Evolutionary conservation across 2,888 invertebrate genomes (phyloP), one percentile per base, ranked within the genome.

Genomic region (Dinocampus coccinellae): DNA sequence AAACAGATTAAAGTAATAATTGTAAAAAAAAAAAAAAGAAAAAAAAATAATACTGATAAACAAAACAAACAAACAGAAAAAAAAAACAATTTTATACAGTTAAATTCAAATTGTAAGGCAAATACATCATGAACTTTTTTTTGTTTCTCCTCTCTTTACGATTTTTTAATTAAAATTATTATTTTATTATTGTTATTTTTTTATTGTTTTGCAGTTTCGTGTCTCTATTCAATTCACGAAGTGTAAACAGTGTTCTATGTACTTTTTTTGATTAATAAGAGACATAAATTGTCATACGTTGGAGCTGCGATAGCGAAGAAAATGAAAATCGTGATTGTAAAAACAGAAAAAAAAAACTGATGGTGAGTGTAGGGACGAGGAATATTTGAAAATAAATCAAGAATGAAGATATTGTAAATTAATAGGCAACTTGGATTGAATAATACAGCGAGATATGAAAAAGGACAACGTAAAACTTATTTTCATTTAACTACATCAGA

Each of bases 1-100:
- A 76, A 80, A 82, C 83, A 84, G 79, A 78, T 81, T 82, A 77
- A 83, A 83, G 78, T 81, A 82, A 84, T 82, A 82, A 80, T 77
- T 78, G 75, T 79, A 78, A 79, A 79, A 78, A 79, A 71, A 79
- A 79, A 73, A 70, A 73, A 7, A 57, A 3, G 13, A 29, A 22
- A 57, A 69, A 75, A 76, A 83, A 83, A 78, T 81, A 82, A 84
- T 82, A 82, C 80, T 77, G 77, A 75, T 79, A 78, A 79, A 79
- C 78, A 79, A 71, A 79, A 79, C 73, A 70, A 73, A 7, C 24
- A 3, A 6, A 29, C 9, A 57, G 67, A 75, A 76, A 57, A 58
- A 74, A 61, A 75, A 70, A 78, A 73, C 65, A 11, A 42, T 66
- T 67, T 64, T 55, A 67, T 66, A 73, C 69, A 73, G 73, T 62